These are phyloP conservation scores for Ascaphus truei DNA, from an alignment of 2,113 vertebrate genomes.

Conservation along the genomic window DNA sequence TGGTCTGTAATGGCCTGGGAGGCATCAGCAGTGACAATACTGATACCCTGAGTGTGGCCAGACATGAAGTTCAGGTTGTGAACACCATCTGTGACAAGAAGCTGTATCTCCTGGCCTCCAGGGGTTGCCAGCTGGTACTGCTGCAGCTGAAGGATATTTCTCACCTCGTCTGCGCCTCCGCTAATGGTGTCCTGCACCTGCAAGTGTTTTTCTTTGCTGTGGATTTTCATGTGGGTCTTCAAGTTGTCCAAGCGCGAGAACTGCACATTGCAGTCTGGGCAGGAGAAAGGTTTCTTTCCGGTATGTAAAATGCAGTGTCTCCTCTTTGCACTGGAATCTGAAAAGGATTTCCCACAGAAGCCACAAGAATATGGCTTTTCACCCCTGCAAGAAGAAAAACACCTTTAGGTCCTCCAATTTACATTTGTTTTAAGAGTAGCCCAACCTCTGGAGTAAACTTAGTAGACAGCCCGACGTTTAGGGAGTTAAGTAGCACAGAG, in stretches of 20 bases:
- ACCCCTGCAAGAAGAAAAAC: slow-evolving; percentile 66
- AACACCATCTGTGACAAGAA: slow-evolving; percentile 79
- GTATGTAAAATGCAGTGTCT: slow-evolving; percentile 89
- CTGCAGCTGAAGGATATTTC: slow-evolving; percentile 78
- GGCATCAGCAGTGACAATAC: slow-evolving; percentile 67
- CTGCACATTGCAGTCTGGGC: slow-evolving; percentile 79
- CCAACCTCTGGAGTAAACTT: no score
- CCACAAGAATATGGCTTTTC: slow-evolving; percentile 89
- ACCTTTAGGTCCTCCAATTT: no score
- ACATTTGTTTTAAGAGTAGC: no score
- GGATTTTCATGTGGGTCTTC: slow-evolving; percentile 85
- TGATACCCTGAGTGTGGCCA: slow-evolving; percentile 74
- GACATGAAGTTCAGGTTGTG: slow-evolving; percentile 81
- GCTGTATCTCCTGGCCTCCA: slow-evolving; percentile 83
- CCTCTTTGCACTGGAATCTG: slow-evolving; percentile 87
- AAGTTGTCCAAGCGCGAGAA: slow-evolving; percentile 92
- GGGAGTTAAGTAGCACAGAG: no score
- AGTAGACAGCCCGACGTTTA: no score
- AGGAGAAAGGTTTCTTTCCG: slow-evolving; percentile 87
- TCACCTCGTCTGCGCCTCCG: slow-evolving; percentile 57
- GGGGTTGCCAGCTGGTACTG: slow-evolving; percentile 77
- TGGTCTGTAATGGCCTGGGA: slow-evolving; percentile 56
- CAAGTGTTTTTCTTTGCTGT: slow-evolving; percentile 73
- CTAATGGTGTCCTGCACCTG: slow-evolving; percentile 42
- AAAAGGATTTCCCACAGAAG: slow-evolving; percentile 87